Conservation (phyloP, 2,113 vertebrate species). For the Chionomys nivalis region DNA sequence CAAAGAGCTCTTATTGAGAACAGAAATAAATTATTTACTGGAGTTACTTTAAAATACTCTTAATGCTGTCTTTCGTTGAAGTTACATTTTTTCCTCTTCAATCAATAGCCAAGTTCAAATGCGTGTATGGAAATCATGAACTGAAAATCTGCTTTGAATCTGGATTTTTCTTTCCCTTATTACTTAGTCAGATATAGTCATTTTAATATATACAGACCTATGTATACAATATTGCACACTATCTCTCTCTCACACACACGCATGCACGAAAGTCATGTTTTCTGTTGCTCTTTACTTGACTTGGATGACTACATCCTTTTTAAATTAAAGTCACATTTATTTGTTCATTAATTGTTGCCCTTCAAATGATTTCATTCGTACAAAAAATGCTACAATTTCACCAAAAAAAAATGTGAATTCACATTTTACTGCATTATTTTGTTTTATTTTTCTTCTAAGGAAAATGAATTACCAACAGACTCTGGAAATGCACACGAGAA, state of each 20-base stretch:
- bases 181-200: neutral
- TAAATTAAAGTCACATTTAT: neutral
- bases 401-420: constrained; percentile 11
- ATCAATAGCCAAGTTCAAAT: neutral
- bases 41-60: neutral
- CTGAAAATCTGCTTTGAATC: neutral
- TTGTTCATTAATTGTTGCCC: neutral
- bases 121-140: neutral
- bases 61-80: neutral
- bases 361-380: neutral
- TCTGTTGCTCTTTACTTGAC: neutral
- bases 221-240: too few relatives aligned
- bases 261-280: neutral
- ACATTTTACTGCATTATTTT: neutral
- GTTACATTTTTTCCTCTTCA: neutral
- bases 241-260: neutral
- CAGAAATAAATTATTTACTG: neutral
- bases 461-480: neutral
- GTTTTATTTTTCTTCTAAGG: constrained; percentile 23
- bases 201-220: neutral
- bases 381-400: neutral
- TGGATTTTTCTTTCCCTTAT: neutral
- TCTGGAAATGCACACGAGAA: neutral
- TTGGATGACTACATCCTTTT: neutral
- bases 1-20: neutral